phyloP scores from a whole-genome alignment of 2,888 invertebrate genomes.

The Creontiades dilutus region DNA sequence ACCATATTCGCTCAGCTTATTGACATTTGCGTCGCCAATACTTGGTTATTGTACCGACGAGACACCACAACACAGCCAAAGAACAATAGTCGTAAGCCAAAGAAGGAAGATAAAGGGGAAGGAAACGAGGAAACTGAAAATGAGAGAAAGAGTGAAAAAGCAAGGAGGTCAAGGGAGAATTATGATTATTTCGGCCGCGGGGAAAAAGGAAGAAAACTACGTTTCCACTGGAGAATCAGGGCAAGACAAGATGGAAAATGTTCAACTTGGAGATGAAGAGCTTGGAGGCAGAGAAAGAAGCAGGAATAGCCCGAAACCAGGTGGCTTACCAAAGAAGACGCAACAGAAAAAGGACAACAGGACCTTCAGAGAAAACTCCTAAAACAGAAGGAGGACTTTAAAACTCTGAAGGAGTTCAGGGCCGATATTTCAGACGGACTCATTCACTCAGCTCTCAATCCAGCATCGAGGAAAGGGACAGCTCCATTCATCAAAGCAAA shows the following conservation, averaged over 20 bases:
- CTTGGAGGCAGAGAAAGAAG: background rate
- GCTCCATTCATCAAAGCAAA: background rate
- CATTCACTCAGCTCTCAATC: constrained; percentile 22
- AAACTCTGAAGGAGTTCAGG: constrained; percentile 38
- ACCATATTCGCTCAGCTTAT: no score
- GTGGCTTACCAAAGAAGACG: background rate
- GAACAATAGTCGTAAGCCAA: background rate
- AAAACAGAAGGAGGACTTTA: no score
- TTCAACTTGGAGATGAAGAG: background rate
- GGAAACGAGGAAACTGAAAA: background rate
- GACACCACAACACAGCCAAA: constrained; percentile 12
- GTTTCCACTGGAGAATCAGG: background rate
- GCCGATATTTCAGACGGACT: background rate
- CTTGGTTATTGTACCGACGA: no score
- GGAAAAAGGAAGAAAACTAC: constrained; percentile 30
- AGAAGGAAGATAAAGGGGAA: background rate
- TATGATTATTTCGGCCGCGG: background rate
- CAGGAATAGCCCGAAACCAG: background rate
- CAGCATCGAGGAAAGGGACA: constrained; percentile 20
- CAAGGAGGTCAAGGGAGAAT: background rate
- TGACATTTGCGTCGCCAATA: no score
- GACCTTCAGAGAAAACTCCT: background rate
- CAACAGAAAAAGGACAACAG: background rate
- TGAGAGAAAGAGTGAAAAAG: constrained; percentile 11
- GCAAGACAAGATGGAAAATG: background rate